phyloP scores from a whole-genome alignment of 2,888 invertebrate genomes.

The Chalcosyrphus nemorum region DNA sequence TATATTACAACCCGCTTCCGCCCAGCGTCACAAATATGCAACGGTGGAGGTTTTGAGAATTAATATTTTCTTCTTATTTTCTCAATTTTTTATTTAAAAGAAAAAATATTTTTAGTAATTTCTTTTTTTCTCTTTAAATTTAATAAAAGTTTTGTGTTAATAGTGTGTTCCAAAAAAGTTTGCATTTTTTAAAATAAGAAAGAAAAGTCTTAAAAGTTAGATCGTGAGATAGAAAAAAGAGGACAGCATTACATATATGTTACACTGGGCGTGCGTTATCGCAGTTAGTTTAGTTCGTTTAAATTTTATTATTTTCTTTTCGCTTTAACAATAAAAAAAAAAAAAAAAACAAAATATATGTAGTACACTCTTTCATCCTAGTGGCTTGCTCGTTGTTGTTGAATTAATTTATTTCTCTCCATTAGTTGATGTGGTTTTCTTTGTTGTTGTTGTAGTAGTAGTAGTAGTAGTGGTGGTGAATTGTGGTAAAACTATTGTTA shows the following conservation, averaged over 20 bases:
- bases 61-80: constrained; percentile 4
- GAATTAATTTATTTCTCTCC: constrained; percentile 22
- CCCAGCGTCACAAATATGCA: constrained; percentile 80
- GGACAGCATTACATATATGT: constrained; percentile 77
- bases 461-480: constrained; percentile 47
- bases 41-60: constrained; percentile 75
- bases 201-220: constrained; percentile 58
- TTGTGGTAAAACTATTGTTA: constrained; percentile 63
- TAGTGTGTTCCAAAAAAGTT: constrained; percentile 71
- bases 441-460: constrained; percentile 30
- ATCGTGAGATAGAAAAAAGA: constrained; percentile 60
- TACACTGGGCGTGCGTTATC: constrained; percentile 80
- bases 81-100: constrained; percentile 7
- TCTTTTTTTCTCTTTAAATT: background rate
- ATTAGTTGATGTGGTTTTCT: constrained; percentile 44
- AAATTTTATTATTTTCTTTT: constrained; percentile 15
- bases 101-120: too few species aligned
- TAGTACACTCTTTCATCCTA: constrained; percentile 53
- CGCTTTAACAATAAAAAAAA: constrained; percentile 43
- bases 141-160: constrained; percentile 38
- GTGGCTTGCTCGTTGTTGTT: constrained; percentile 37
- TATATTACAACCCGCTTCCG: constrained; percentile 79
- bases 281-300: constrained; percentile 71
- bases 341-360: background rate
- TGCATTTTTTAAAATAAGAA: constrained; percentile 51